Evolutionary conservation across 2,888 invertebrate species (phyloP).

Genomic region (Phengaris alcon): DNA sequence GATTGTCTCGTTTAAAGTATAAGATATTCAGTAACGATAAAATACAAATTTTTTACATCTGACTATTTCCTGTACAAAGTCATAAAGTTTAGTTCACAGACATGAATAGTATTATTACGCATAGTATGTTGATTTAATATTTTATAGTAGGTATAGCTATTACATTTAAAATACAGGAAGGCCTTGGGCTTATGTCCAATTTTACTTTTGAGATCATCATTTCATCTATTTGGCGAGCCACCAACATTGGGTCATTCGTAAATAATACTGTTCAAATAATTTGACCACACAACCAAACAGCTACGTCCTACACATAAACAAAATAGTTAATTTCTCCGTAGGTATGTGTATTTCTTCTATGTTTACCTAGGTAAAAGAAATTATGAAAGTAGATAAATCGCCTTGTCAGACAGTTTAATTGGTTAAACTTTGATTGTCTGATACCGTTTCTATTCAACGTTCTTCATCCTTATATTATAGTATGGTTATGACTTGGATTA

Average conservation of each 20-base stretch:
- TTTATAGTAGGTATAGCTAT: neutral
- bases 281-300: neutral
- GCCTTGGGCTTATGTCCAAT: conserved; percentile 14
- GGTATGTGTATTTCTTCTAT: neutral
- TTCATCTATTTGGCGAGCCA: conserved; percentile 5
- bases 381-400: neutral
- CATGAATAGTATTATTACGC: neutral
- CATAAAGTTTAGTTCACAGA: neutral
- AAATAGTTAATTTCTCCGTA: neutral
- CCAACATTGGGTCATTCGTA: conserved; percentile 14
- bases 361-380: neutral
- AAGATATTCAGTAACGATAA: no score
- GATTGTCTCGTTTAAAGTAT: no score
- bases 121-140: neutral
- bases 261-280: neutral
- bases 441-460: no score
- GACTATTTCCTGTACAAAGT: neutral
- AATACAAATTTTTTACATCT: no score
- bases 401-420: neutral
- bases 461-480: no score
- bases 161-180: neutral
- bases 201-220: conserved; percentile 16
- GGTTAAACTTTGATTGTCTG: no score
- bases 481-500: no score
- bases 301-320: neutral